A percentile compares a stretch with the other conserved stretches of the same genome.
phyloP scores from a whole-genome alignment of 1,140 invertebrate species.

The Brachionus paranguensis region DNA sequence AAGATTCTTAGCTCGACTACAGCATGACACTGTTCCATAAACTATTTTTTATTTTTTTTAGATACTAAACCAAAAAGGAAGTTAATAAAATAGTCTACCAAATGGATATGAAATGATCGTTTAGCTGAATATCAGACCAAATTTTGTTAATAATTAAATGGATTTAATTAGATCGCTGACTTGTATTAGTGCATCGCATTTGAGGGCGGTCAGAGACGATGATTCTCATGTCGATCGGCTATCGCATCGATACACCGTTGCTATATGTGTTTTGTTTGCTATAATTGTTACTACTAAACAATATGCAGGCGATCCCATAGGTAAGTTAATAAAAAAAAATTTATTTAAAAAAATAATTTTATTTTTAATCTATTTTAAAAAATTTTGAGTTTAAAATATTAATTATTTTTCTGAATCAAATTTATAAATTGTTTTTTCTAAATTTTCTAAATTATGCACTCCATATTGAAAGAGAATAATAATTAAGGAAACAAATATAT shows the following conservation, averaged over 20 bases:
- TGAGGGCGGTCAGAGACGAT: conserved; percentile 3
- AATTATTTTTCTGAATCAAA: too few species aligned
- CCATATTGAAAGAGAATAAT: too few species aligned
- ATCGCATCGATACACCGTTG: conserved; percentile 28
- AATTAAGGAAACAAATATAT: too few species aligned
- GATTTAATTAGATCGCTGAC: conserved; percentile 6
- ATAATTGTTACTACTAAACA: conserved; percentile 31
- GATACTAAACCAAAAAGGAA: neutral
- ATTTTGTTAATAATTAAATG: neutral
- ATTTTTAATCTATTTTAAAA: neutral
- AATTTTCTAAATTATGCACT: too few species aligned
- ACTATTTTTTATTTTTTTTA: neutral
- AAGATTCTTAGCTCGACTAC: neutral
- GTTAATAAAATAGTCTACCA: neutral
- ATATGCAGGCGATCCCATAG: conserved; percentile 42
- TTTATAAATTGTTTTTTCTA: too few species aligned
- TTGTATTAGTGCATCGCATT: conserved; percentile 1
- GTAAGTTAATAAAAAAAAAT: neutral
- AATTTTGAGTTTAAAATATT: neutral
- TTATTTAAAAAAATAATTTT: too few species aligned
- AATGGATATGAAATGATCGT: neutral
- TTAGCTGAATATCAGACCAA: neutral
- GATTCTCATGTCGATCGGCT: conserved; percentile 36
- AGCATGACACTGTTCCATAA: too few species aligned
- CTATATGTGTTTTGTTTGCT: conserved; percentile 24